Conservation (phyloP, 2,888 invertebrate species). For the Harpalus rufipes region DNA sequence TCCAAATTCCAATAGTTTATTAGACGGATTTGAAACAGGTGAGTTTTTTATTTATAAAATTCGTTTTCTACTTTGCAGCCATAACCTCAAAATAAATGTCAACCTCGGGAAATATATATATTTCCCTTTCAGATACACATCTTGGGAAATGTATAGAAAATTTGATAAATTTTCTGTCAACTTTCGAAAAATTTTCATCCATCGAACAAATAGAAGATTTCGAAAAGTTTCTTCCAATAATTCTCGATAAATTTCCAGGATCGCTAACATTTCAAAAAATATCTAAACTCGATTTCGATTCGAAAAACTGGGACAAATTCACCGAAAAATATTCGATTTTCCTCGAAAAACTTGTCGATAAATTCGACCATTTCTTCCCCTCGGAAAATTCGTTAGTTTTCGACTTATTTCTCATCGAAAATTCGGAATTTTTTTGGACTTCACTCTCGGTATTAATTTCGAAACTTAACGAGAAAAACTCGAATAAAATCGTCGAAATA, state of each 20-base stretch:
- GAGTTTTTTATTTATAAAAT: constrained; percentile 57
- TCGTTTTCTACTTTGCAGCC: too few relatives aligned
- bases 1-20: constrained; percentile 68
- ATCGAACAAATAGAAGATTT: constrained; percentile 75
- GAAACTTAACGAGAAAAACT: constrained; percentile 77
- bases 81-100: too few relatives aligned
- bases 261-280: constrained; percentile 84
- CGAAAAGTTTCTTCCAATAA: constrained; percentile 72
- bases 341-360: constrained; percentile 62
- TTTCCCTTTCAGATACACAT: constrained; percentile 73
- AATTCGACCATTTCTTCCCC: constrained; percentile 82
- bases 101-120: constrained; percentile 76
- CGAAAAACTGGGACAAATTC: constrained; percentile 74
- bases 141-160: constrained; percentile 70
- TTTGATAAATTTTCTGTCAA: constrained; percentile 73
- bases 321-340: constrained; percentile 75
- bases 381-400: constrained; percentile 74
- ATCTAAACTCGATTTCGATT: constrained; percentile 78
- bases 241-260: constrained; percentile 77
- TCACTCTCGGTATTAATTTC: constrained; percentile 77
- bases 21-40: constrained; percentile 71
- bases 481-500: constrained; percentile 75
- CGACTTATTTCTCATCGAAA: constrained; percentile 80
- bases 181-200: constrained; percentile 72
- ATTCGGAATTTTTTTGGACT: constrained; percentile 78